phyloP scores from a whole-genome alignment of 1,140 invertebrate species.

The Drosophila trapezifrons region DNA sequence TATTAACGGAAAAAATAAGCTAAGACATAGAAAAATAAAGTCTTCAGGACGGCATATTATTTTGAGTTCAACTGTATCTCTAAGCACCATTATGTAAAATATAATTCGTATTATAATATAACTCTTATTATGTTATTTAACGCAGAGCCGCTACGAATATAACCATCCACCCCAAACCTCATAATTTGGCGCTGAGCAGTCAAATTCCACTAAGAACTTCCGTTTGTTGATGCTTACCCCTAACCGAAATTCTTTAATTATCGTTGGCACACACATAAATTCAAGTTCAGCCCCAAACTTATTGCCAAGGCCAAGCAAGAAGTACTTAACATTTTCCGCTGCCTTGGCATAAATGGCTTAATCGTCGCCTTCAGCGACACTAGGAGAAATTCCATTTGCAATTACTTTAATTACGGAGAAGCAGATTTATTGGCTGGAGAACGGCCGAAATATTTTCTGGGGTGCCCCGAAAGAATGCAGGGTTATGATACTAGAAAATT shows the following conservation, averaged over 20 bases:
- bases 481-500: slow-evolving; percentile 63
- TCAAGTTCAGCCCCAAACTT: slow-evolving; percentile 34
- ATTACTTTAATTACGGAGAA: slow-evolving; percentile 72
- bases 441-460: slow-evolving; percentile 34
- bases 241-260: slow-evolving; percentile 58
- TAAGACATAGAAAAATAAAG: no score
- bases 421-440: slow-evolving; percentile 57
- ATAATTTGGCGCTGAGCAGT: slow-evolving; percentile 48
- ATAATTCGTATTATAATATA: no score
- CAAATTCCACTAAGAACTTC: slow-evolving; percentile 50
- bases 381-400: slow-evolving; percentile 63
- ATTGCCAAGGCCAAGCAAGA: neutral
- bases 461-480: slow-evolving; percentile 27
- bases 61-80: no score
- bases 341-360: slow-evolving; percentile 78
- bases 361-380: slow-evolving; percentile 60
- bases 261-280: slow-evolving; percentile 17
- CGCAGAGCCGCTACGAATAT: neutral
- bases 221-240: slow-evolving; percentile 51
- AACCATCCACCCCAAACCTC: slow-evolving; percentile 22
- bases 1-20: no score
- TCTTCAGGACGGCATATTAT: no score
- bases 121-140: neutral
- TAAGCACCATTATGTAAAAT: no score
- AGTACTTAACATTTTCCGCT: slow-evolving; percentile 73